Base-by-base conservation (phyloP, 2,888 invertebrate genomes). In the Chalcis sispes region DNA sequence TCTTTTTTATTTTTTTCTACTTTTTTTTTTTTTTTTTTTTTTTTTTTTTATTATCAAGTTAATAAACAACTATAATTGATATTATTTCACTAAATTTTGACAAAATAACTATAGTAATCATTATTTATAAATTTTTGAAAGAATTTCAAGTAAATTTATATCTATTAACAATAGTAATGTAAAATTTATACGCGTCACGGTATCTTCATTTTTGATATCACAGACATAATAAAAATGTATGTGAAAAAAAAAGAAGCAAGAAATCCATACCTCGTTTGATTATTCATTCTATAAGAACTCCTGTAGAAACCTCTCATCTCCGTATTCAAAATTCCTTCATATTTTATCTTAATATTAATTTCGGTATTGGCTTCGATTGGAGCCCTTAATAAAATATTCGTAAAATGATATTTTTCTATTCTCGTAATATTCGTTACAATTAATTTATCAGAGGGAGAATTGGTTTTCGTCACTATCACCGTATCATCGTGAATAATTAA, bases 281-380 rank as follows among this genome's bases (percentile, higher is more conserved):
- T 84, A 61, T 90, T 88, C 20, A 82, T 77, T 3, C 87, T 82
- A 81, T 93, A 93, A 50, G 90, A 91, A 81, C 92, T 93, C 71
- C 90, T 90, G 82, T 93, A 93, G 81, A 93, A 93, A 66, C 93
- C 93, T 71, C 85, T 89, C 79, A 92, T 87, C 76, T 91, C 91
- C 0, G 89, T 86, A 80, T 91, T 91, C 36, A 93, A 90, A 0
- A 88, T 86, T 1, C 93, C 93, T 0, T 80, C 87, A 80, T 92
- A 94, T 0, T 82, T 79, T 78, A 93, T 91, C 20, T 84, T 86
- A 56, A 93, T 82, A 0, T 81, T 83, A 80, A 93, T 91, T 4
- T 84, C 83, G 0, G 84, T 81, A 1, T 89, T 90, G 1, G 8
- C 29, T 1, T 4, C 8, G 1, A 75, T n/a, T 0, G 13, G 3